Base-by-base conservation (phyloP, 1,140 invertebrate species). In the Caenorhabditis brenneri region DNA sequence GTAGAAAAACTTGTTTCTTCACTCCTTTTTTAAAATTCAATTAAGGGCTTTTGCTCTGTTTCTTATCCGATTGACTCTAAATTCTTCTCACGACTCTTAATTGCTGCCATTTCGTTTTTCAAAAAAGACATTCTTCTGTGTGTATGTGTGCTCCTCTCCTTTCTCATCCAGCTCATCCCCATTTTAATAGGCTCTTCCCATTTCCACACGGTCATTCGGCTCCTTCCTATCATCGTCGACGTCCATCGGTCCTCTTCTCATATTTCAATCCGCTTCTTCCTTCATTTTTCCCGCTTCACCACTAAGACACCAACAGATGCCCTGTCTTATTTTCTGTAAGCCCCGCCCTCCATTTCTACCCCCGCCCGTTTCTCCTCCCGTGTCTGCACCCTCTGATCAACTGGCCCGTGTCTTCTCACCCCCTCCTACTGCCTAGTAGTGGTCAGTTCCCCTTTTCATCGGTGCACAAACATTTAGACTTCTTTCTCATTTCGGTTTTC, bases 251-350 rank as follows among this genome's bases (percentile, higher is more conserved):
- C 53, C 53, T 58, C 65, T 22, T 74, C 65, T 74, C 65, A 74
- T 42, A 74, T 74, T 74, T 74, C 65, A 74, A 74, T 74, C 65
- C 65, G 33, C 65, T 65, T 65, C 58, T 74, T 42, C 65, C n/a
- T 74, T 15, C 65, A 19, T 74, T 24, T 74, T 74, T 36, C 19
- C 31, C 1, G 7, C 65, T n/a, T n/a, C n/a, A n/a, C 36, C 36
- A 9, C 36, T 5, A 46, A 33, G 65, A 42, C 65, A 74, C 65
- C 65, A 74, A 42, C 65, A 74, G 65, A 74, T 74, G 65, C 65
- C 36, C 65, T 22, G 65, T 74, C 65, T 74, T 74, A 74, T 74
- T 74, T 74, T 46, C 65, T 74, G 65, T 74, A 74, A 42, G 65
- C 36, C 33, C 65, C 65, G 65, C 65, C 53, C 49, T 19, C n/a